phyloP scores from a whole-genome alignment of 2,797 vertebrate species.

The Serranus cabrilla region DNA sequence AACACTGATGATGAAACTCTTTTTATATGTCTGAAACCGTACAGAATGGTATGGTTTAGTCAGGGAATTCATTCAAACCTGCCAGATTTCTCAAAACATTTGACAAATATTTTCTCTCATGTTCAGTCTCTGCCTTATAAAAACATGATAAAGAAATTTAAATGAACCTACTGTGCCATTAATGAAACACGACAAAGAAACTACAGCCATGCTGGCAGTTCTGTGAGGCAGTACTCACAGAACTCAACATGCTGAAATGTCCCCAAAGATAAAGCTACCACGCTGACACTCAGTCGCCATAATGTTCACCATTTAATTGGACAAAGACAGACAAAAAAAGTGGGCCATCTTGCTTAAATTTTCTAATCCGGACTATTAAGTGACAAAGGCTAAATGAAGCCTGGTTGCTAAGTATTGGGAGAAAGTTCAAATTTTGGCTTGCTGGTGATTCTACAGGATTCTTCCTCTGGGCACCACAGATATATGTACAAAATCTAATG shows the following conservation, averaged over 20 bases:
- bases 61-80: neutral
- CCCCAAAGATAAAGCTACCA: too few species aligned
- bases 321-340: neutral
- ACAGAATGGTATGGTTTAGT: constrained; percentile 5
- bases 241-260: too few species aligned
- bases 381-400: too few species aligned
- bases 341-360: neutral
- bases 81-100: neutral
- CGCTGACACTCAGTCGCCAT: neutral
- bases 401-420: neutral
- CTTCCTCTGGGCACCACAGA: neutral
- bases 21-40: constrained; percentile 38
- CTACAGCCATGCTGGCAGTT: neutral
- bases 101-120: neutral
- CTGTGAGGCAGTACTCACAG: neutral
- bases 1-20: constrained; percentile 35
- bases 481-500: neutral
- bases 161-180: too few species aligned
- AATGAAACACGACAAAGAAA: too few species aligned
- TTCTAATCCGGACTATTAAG: neutral
- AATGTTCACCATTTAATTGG: neutral
- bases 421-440: neutral
- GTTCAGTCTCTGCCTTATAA: neutral
- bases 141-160: neutral
- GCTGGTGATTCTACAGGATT: neutral